Percentiles rank a stretch among this genome's conserved stretches.
phyloP scores from a whole-genome alignment of 2,888 invertebrate species.

The Spicauda simplicius region DNA sequence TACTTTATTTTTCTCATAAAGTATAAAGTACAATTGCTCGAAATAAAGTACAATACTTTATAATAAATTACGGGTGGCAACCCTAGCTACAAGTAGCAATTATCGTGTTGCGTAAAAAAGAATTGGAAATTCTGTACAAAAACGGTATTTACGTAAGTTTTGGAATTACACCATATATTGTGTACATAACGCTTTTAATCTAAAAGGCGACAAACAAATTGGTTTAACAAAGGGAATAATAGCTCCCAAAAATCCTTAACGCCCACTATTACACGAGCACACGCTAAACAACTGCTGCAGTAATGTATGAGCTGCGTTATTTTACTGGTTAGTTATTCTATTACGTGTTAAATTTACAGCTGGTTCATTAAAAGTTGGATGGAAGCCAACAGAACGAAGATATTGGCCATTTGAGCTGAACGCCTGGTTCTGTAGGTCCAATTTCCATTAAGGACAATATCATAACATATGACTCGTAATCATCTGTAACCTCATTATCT shows the following conservation, averaged over 20 bases:
- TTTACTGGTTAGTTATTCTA: conserved; percentile 64
- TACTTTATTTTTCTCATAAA: too few species aligned
- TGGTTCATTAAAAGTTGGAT: conserved; percentile 50
- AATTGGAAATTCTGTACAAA: not conserved
- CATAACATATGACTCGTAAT: not conserved
- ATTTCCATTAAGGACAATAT: not conserved
- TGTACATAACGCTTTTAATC: not conserved
- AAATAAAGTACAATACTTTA: too few species aligned
- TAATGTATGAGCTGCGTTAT: conserved; percentile 49
- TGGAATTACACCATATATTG: not conserved
- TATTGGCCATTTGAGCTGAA: conserved; percentile 46
- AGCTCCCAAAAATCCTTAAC: conserved; percentile 27
- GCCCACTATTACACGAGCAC: conserved; percentile 24
- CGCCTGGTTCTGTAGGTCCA: conserved; percentile 16
- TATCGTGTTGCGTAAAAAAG: too few species aligned
- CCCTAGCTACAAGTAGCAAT: too few species aligned
- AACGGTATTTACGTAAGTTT: not conserved
- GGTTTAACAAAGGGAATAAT: conserved; percentile 2
- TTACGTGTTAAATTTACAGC: conserved; percentile 49
- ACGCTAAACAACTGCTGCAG: conserved; percentile 29
- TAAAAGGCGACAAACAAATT: conserved; percentile 8
- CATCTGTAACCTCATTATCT: too few species aligned
- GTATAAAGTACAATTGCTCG: too few species aligned
- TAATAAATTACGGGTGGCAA: too few species aligned
- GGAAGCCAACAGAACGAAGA: conserved; percentile 43